These are phyloP conservation scores for Leptinotarsa haldemani DNA, from an alignment of 2,888 invertebrate species.

Conservation along the genomic window DNA sequence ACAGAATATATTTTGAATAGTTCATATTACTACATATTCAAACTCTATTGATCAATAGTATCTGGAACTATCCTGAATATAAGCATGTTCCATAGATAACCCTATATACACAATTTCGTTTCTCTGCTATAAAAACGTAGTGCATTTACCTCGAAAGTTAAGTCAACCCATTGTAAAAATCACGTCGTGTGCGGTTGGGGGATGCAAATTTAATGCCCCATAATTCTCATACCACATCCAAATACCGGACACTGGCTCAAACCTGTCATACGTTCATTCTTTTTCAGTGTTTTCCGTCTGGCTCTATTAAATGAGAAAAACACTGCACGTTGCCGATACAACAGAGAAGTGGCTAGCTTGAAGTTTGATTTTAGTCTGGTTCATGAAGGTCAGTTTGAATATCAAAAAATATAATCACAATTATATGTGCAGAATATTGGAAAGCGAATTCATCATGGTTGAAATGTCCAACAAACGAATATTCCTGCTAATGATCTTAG, in stretches of 20 bases:
- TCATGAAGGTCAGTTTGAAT: background rate
- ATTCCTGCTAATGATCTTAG: too few species aligned
- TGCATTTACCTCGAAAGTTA: slow-evolving; percentile 29
- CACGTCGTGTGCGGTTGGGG: slow-evolving; percentile 40
- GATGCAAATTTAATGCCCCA: slow-evolving; percentile 49
- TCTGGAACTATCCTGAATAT: too few species aligned
- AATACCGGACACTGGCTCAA: slow-evolving; percentile 35
- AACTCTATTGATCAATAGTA: too few species aligned
- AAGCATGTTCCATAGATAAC: too few species aligned
- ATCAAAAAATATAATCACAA: too few species aligned
- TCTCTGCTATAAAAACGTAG: background rate
- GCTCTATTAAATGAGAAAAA: slow-evolving; percentile 9
- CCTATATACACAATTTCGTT: too few species aligned
- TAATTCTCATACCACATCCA: slow-evolving; percentile 42
- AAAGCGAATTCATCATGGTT: too few species aligned
- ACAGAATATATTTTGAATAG: too few species aligned
- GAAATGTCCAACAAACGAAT: too few species aligned
- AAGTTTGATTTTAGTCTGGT: background rate
- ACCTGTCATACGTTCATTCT: slow-evolving; percentile 33
- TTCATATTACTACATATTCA: too few species aligned
- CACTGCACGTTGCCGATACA: background rate
- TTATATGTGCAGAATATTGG: too few species aligned
- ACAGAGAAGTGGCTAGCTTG: background rate
- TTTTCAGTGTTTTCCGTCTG: slow-evolving; percentile 18
- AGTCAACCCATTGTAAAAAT: slow-evolving; percentile 43